Conservation (phyloP, 2,888 invertebrate genomes). For the Mythimna ferrago region DNA sequence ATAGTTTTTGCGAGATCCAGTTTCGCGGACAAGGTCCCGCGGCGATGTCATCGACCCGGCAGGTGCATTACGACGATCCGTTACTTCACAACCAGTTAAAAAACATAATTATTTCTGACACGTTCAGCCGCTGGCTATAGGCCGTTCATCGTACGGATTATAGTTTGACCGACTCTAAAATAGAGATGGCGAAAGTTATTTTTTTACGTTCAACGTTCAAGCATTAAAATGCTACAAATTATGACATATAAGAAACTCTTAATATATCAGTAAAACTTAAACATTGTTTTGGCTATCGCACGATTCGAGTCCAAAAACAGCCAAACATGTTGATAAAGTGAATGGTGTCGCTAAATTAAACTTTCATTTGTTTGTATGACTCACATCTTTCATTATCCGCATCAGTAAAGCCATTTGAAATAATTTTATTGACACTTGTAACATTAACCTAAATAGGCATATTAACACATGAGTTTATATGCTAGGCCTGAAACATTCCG, state of each 20-base stretch:
- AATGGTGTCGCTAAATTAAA: slow-evolving; percentile 57
- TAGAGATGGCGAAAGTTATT: slow-evolving; percentile 4
- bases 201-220: not conserved
- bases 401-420: slow-evolving; percentile 5
- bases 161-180: slow-evolving; percentile 17
- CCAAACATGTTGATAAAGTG: slow-evolving; percentile 43
- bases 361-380: slow-evolving; percentile 57
- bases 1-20: slow-evolving; percentile 78
- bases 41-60: slow-evolving; percentile 67
- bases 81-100: slow-evolving; percentile 63
- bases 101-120: slow-evolving; percentile 46
- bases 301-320: slow-evolving; percentile 20
- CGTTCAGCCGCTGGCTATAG: slow-evolving; percentile 41
- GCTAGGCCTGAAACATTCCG: no score
- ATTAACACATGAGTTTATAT: not conserved
- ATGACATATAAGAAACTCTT: not conserved
- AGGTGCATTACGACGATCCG: slow-evolving; percentile 68
- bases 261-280: no score
- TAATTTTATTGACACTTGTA: slow-evolving; percentile 18
- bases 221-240: not conserved
- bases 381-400: slow-evolving; percentile 20
- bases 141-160: slow-evolving; percentile 30
- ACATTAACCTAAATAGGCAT: slow-evolving; percentile 20
- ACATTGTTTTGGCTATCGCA: not conserved
- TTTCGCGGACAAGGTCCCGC: slow-evolving; percentile 74